Percentiles rank a stretch among this genome's conserved stretches.
Conservation (phyloP, 1,140 invertebrate species). For the Aplysia californica region DNA sequence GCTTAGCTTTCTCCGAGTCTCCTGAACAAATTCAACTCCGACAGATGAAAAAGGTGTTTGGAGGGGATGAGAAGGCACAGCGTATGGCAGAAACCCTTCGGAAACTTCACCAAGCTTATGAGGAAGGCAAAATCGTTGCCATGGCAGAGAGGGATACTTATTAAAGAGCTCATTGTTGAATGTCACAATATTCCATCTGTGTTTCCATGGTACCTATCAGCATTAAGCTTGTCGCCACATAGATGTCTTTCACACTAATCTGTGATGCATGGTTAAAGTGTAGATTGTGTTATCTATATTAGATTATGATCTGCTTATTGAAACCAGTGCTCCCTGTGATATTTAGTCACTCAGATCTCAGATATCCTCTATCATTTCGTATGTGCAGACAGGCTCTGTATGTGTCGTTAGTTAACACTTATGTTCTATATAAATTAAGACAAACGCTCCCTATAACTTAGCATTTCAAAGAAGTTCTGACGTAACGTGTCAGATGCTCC, state of each 20-base stretch:
- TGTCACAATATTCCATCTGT: not conserved
- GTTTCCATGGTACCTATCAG: not conserved
- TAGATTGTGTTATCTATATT: too few relatives aligned
- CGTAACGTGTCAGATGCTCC: too few relatives aligned
- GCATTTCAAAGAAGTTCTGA: too few relatives aligned
- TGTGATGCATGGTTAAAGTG: not conserved
- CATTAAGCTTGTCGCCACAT: not conserved
- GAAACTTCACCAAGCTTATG: conserved; percentile 15
- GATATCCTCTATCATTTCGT: too few relatives aligned
- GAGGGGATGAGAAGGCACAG: conserved; percentile 20
- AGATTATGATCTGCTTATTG: too few relatives aligned
- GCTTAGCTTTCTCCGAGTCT: not conserved
- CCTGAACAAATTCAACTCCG: not conserved
- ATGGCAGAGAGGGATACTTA: not conserved
- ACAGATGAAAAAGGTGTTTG: conserved; percentile 14
- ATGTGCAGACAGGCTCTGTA: too few relatives aligned
- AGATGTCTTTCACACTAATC: not conserved
- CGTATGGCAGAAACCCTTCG: conserved; percentile 14
- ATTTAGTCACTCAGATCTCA: too few relatives aligned
- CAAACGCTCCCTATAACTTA: too few relatives aligned
- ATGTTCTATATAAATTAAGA: too few relatives aligned
- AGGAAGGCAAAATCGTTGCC: conserved; percentile 4
- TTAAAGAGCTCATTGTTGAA: not conserved
- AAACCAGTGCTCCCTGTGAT: too few relatives aligned
- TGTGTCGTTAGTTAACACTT: too few relatives aligned